These are phyloP conservation scores for Lycocerus yunnanus DNA, from an alignment of 2,888 invertebrate genomes.

Conservation along the genomic window DNA sequence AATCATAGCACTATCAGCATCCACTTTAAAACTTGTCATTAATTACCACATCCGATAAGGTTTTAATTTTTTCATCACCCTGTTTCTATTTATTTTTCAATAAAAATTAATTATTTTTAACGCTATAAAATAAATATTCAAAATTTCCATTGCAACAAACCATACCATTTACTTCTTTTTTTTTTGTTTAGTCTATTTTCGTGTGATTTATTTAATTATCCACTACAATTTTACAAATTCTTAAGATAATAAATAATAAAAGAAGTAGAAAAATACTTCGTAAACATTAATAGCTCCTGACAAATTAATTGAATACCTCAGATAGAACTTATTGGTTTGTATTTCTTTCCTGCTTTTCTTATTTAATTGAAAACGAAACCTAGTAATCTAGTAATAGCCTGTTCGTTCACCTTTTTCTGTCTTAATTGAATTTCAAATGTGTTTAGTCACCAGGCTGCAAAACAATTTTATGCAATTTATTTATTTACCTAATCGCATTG, in stretches of 20 bases:
- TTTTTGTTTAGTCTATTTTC: background rate
- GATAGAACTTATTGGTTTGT: slow-evolving; percentile 32
- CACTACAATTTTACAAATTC: background rate
- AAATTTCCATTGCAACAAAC: background rate
- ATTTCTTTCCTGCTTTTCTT: slow-evolving; percentile 29
- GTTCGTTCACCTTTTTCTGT: background rate
- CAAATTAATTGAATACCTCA: slow-evolving; percentile 38
- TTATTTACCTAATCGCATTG: background rate
- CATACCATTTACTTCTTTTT: background rate
- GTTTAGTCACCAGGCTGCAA: background rate
- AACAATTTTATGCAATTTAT: background rate
- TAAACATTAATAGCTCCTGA: slow-evolving; percentile 35
- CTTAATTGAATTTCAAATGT: background rate
- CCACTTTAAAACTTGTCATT: background rate
- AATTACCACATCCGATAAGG: background rate
- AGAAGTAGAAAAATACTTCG: slow-evolving; percentile 21
- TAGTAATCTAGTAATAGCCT: background rate
- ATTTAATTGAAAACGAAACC: slow-evolving; percentile 30
- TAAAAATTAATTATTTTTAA: background rate
- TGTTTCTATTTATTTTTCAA: background rate
- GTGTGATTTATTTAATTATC: background rate
- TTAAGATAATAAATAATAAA: slow-evolving; percentile 7
- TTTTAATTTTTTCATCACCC: background rate
- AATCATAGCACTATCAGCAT: background rate
- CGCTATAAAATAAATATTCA: background rate